Evolutionary conservation across 2,113 vertebrate species (phyloP), one percentile per base, ranked within the genome.

Genomic region (Atractosteus spatula): DNA sequence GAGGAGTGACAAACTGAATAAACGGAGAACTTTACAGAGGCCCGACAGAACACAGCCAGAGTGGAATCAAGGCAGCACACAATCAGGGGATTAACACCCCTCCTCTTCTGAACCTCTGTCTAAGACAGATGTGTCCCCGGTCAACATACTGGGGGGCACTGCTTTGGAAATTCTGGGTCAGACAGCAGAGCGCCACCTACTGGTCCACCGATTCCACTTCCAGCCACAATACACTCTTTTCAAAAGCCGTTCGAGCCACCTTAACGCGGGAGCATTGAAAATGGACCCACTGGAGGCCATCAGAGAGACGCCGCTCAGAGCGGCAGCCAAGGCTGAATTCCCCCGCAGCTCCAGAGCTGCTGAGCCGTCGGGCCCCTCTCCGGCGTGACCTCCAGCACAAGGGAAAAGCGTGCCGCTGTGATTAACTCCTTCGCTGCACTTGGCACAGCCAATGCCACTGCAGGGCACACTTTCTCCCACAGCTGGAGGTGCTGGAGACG

Each of bases 361-460:
- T 61, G 57, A 43, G 14, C 68, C 44, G 68, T 70, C 55, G 17
- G 56, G 68, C n/a, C 59, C 10, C 55, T n/a, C 51, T 44, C 13
- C 55, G 8, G 17, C 43, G 57, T 70, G 41, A 55, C 68, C 68
- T 3, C 41, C 10, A 70, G 68, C 55, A 29, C n/a, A 59, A 14
- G 29, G 16, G 41, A 61, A 14, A 29, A 8, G 55, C 41, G 2
- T 61, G 68, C 51, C 55, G 14, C 11, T n/a, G 64, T 44, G 55
- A 59, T 41, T 55, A 59, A 70, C 59, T 42, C 68, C 17, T 14
- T 12, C 45, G 5, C 47, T 51, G 1, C 17, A 8, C 51, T 41
- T 41, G 2, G 41, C 42, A 57, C 17, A 3, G 45, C 8, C 57
- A 69, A 69, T 57, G 68, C 6, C 17, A 70, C 68, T 59, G 17